Evolutionary conservation across 1,140 invertebrate genomes (phyloP), one percentile per base, ranked within the genome.

Genomic region (Tribolium madens): DNA sequence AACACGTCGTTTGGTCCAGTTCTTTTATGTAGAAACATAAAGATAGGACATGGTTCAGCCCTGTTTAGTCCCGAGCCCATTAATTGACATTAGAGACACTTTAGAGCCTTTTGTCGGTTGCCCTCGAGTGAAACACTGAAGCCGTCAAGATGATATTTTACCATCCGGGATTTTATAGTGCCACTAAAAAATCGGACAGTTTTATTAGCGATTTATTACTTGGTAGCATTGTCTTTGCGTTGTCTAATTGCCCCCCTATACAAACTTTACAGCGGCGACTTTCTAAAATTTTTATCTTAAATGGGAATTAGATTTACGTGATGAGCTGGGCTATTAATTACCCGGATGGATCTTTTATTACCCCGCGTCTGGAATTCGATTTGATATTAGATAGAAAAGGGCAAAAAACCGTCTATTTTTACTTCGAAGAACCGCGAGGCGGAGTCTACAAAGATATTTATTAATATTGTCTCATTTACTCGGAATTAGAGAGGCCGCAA

Each of bases 61-160:
- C 15, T 57, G 18, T 17, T 46, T 47, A 42, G 14, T 36, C 47
- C 18, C 31, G 18, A 52, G 21, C 50, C 77, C 73, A 78, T 78
- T 78, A 78, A 78, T 78, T 70, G 77, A 78, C 77, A 76, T 78
- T 78, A 76, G 77, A 78, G 76, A 78, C 77, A 78, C 77, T 78
- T 78, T 78, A 78, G 73, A 33, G 18, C 13, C 15, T 75, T 78
- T 78, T 76, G 77, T 76, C 77, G 77, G 77, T 60, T 31, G 26
- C 77, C 47, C 52, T 47, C 36, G 64, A 57, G 52, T 76, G 46
- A 76, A 76, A 70, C 57, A 72, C 68, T 33, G 31, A 18, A 48
- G 75, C 50, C 75, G 47, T 76, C 50, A 52, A 52, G 46, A 13
- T 21, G 71, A 46, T 13, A 64, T 64, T 42, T 21, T 57, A 48